A percentile compares a stretch with the other conserved stretches of the same genome.
Evolutionary conservation across 2,888 invertebrate genomes (phyloP).

Genomic region (Apamea anceps): DNA sequence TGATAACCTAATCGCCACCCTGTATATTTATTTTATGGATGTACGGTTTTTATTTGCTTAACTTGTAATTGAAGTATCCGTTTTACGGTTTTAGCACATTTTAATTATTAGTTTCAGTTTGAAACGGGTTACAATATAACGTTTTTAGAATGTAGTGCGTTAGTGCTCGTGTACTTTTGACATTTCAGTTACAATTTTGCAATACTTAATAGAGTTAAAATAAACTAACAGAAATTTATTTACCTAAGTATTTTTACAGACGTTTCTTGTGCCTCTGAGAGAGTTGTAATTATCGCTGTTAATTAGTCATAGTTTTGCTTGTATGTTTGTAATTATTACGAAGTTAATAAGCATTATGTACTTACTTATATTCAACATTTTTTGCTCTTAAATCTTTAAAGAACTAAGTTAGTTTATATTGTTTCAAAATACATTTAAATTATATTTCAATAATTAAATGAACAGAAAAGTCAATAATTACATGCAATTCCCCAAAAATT

Average conservation of each 20-base stretch:
- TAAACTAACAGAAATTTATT: conserved; percentile 26
- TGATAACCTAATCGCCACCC: too few relatives aligned
- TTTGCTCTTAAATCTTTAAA: background rate
- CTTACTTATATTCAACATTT: background rate
- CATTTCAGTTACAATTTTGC: conserved; percentile 21
- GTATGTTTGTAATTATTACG: background rate
- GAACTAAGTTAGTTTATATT: background rate
- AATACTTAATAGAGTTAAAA: background rate
- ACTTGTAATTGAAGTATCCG: background rate
- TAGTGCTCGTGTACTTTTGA: background rate
- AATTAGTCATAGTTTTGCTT: conserved; percentile 16
- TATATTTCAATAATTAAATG: background rate
- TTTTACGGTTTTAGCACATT: conserved; percentile 1
- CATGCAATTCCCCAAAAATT: background rate
- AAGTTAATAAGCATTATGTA: background rate
- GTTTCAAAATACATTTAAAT: background rate
- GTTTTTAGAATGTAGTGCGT: background rate
- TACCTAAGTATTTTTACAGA: background rate
- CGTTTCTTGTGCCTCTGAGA: conserved; percentile 3
- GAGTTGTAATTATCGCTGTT: conserved; percentile 8
- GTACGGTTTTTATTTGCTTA: background rate
- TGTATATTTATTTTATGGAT: conserved; percentile 8
- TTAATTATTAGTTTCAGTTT: conserved; percentile 8
- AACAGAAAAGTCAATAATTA: background rate
- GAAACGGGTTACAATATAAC: background rate